Base-by-base conservation (phyloP, 2,113 vertebrate genomes). In the Clarias batrachus region DNA sequence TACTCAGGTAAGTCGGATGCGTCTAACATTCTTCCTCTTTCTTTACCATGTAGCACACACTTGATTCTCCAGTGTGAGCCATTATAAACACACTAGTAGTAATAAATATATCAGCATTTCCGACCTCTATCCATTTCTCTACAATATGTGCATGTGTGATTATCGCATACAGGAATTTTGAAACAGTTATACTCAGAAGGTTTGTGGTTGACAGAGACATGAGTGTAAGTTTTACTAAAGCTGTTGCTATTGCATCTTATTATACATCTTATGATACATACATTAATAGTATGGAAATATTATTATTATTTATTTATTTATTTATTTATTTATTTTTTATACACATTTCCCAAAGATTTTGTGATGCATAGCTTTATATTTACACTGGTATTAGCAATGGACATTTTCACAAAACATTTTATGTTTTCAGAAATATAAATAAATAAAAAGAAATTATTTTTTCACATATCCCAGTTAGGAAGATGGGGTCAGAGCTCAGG, bases 1-100 rank as follows among this genome's bases (percentile, higher is more conserved):
- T 1, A 87, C 92, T 82, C 89, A 92, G 95, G 97, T 98, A 93
- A 27, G 79, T 52, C 16, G 77, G 3, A 83, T 57, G 25, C 0
- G 41, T 60, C 56, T 21, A 13, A 37, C 10, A 23, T 80, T 80
- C 12, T 59, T 37, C 23, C 2, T 21, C 7, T 48, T 48, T 0
- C 7, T 56, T 10, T 27, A 11, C 37, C 9, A 33, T 59, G 10
- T 56, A 56, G 74, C 52, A 78, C 54, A 56, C 25, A 27, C 52
- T 0, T 27, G 33, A 3, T n/a, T 27, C 54, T 77, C 23, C 25
- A 77, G 11, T 21, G 21, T 74, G 37, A 48, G 10, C 48, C 23
- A 48, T 25, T 52, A 14, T 52, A 52, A 52, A 6, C 41, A 74
- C 19, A 41, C 33, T 9, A 21, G 19, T 73, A 37, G 66, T 70